Percentiles rank a stretch among this genome's conserved stretches.
phyloP scores from a whole-genome alignment of 2,888 invertebrate genomes.

The Actias luna region DNA sequence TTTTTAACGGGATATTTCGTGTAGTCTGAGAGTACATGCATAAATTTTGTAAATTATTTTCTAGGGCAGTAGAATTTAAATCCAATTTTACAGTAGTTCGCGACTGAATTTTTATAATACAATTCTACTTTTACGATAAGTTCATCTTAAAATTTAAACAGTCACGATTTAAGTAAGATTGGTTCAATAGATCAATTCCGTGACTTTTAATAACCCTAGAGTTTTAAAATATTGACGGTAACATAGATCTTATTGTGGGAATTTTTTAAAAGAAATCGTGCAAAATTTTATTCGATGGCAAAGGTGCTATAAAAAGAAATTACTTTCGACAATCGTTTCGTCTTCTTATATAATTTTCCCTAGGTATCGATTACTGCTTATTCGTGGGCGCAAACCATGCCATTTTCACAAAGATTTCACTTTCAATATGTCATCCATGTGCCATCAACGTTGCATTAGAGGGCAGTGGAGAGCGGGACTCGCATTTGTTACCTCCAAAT shows the following conservation, averaged over 20 bases:
- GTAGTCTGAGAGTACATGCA: constrained; percentile 39
- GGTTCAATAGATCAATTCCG: constrained; percentile 51
- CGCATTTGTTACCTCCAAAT: constrained; percentile 18
- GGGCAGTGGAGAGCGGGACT: constrained; percentile 10
- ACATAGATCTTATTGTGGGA: constrained; percentile 62
- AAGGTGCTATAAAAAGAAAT: constrained; percentile 70
- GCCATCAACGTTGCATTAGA: constrained; percentile 54
- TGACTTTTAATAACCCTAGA: constrained; percentile 62
- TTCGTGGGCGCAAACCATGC: constrained; percentile 26
- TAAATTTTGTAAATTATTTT: constrained; percentile 72
- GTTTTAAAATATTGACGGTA: constrained; percentile 57
- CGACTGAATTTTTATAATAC: constrained; percentile 79
- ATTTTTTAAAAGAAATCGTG: constrained; percentile 55
- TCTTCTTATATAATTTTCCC: constrained; percentile 59
- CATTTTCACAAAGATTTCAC: constrained; percentile 10
- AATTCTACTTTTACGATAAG: constrained; percentile 68
- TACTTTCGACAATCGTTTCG: constrained; percentile 55
- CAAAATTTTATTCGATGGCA: constrained; percentile 62
- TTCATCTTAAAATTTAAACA: constrained; percentile 64
- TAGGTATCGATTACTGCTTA: constrained; percentile 67
- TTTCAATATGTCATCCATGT: constrained; percentile 57
- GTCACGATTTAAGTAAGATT: constrained; percentile 54
- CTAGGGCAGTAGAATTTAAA: constrained; percentile 70
- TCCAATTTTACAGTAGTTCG: constrained; percentile 74
- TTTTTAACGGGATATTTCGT: constrained; percentile 51